Evolutionary conservation across 1,140 invertebrate genomes (phyloP).

Genomic region (Drosophila tani): DNA sequence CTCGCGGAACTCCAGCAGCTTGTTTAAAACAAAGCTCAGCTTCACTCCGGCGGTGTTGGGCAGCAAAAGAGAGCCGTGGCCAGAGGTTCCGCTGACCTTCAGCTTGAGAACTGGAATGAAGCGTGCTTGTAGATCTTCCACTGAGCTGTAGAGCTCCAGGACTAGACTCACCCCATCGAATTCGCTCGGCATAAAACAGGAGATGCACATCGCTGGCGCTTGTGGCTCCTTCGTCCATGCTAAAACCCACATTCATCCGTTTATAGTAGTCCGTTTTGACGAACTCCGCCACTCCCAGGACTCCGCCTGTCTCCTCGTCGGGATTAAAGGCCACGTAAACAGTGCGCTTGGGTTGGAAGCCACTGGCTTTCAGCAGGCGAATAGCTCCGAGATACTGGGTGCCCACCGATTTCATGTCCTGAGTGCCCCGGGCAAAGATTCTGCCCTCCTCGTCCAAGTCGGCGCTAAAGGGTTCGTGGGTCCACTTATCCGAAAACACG

Average conservation of each 20-base stretch:
- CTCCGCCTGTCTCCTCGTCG: constrained; percentile 96
- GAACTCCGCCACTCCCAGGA: constrained; percentile 93
- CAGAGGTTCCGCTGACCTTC: constrained; percentile 89
- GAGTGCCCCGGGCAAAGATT: constrained; percentile 92
- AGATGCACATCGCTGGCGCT: constrained; percentile 88
- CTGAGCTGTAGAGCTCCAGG: background rate
- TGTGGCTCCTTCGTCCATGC: constrained; percentile 93
- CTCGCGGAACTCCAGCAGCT: constrained; percentile 90
- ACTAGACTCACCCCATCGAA: constrained; percentile 87
- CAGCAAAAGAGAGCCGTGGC: constrained; percentile 94
- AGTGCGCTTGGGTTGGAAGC: constrained; percentile 87
- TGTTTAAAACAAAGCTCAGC: constrained; percentile 90
- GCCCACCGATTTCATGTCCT: constrained; percentile 87
- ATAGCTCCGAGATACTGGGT: constrained; percentile 86
- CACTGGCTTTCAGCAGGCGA: constrained; percentile 87
- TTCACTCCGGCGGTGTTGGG: constrained; percentile 94
- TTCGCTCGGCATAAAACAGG: constrained; percentile 92
- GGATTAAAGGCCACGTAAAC: constrained; percentile 93
- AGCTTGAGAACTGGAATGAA: constrained; percentile 43
- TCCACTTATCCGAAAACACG: constrained; percentile 89
- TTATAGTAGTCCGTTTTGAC: constrained; percentile 91
- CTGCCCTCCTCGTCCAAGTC: constrained; percentile 90
- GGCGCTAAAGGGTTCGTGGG: constrained; percentile 89
- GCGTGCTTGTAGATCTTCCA: background rate
- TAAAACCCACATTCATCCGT: constrained; percentile 94